Conservation (phyloP, 2,113 vertebrate genomes). For the Mormyrus lacerda region DNA sequence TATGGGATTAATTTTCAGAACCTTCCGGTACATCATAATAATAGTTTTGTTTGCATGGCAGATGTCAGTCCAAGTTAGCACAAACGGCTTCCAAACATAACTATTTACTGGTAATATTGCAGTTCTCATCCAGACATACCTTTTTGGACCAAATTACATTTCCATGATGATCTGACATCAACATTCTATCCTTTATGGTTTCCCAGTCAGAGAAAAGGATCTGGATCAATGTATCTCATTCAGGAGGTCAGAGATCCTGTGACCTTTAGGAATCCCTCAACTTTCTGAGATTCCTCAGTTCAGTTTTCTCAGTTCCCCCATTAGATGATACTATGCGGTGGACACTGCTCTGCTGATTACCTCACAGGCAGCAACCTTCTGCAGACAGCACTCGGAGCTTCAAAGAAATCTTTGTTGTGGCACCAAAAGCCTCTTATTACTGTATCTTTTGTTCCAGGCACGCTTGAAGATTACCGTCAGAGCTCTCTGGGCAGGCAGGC, state of each 20-base stretch:
- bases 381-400: neutral
- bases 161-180: neutral
- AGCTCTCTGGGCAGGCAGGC: neutral
- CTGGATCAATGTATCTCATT: neutral
- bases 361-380: neutral
- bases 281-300: neutral
- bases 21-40: neutral
- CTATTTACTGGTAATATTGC: neutral
- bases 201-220: neutral
- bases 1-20: neutral
- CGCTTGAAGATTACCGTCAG: slow-evolving; percentile 19
- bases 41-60: neutral
- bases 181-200: neutral
- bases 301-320: neutral
- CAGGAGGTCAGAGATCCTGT: neutral
- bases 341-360: neutral
- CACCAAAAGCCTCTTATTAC: slow-evolving; percentile 12
- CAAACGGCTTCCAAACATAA: neutral
- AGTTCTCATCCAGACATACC: neutral
- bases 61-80: neutral
- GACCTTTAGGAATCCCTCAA: neutral
- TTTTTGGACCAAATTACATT: neutral
- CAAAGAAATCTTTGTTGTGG: slow-evolving; percentile 16
- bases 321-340: neutral
- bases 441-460: neutral